Evolutionary conservation across 2,888 invertebrate species (phyloP).

Genomic region (Holacanthella duospinosa): DNA sequence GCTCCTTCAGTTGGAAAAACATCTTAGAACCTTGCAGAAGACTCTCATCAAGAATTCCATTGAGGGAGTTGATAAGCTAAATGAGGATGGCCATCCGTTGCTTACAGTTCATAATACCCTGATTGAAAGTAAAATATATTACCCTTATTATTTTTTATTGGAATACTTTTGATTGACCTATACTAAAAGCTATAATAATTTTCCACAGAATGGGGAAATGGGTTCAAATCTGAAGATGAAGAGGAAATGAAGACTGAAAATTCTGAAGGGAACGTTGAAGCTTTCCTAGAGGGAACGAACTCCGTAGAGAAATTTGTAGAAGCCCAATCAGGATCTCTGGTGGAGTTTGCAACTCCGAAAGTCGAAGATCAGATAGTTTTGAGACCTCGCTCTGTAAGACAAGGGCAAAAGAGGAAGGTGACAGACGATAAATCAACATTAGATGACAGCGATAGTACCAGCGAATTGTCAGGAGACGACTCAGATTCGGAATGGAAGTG

Average conservation of each 20-base stretch:
- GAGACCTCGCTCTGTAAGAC: too few species aligned
- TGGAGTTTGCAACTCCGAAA: too few species aligned
- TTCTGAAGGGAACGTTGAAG: neutral
- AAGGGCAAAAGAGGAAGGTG: too few species aligned
- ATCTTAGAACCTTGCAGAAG: neutral
- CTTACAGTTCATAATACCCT: neutral
- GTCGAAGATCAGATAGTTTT: too few species aligned
- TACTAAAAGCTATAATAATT: too few species aligned
- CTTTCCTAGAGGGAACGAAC: too few species aligned
- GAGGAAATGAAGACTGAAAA: neutral
- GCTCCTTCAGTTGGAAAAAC: neutral
- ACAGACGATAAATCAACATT: too few species aligned
- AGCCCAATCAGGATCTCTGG: too few species aligned
- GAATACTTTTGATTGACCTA: neutral
- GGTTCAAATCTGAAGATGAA: neutral
- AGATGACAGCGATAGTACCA: too few species aligned
- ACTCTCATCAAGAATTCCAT: neutral
- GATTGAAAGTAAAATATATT: neutral
- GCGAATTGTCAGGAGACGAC: too few species aligned
- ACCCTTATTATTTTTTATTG: neutral
- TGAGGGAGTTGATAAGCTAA: neutral
- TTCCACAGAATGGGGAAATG: slow-evolving; percentile 5
- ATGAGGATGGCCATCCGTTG: neutral
- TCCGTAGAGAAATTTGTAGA: too few species aligned
- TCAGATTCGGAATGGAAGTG: too few species aligned